phyloP scores from a whole-genome alignment of 2,113 vertebrate species.

The Callospermophilus lateralis region DNA sequence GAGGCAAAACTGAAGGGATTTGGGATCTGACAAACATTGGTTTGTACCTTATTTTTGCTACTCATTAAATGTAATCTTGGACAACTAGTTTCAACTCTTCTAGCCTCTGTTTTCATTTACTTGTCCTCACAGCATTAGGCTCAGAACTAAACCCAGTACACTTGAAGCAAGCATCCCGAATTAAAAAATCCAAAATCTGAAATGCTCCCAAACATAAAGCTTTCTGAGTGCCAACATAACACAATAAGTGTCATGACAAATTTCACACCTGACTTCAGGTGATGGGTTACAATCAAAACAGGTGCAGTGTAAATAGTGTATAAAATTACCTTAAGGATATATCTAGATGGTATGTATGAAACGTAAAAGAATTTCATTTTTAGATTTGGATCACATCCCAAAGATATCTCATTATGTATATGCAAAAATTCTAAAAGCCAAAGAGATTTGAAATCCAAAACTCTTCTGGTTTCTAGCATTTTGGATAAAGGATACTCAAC shows the following conservation, averaged over 20 bases:
- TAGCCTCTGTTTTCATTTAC: background rate
- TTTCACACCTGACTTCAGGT: background rate
- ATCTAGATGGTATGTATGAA: background rate
- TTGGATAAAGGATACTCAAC: background rate
- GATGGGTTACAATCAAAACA: background rate
- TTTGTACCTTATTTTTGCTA: background rate
- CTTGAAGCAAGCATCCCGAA: background rate
- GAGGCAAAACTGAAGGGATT: background rate
- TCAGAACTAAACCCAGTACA: background rate
- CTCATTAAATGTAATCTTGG: background rate
- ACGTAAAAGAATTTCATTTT: background rate
- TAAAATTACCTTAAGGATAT: background rate
- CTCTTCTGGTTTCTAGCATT: background rate
- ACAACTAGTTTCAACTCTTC: conserved; percentile 35
- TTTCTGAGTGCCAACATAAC: background rate
- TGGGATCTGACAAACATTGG: background rate
- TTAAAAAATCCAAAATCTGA: background rate
- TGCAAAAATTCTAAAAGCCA: background rate
- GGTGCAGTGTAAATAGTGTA: background rate
- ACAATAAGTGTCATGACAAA: background rate
- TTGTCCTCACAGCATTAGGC: background rate
- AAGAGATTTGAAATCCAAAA: background rate
- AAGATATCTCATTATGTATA: background rate
- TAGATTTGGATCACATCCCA: background rate
- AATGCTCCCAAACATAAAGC: background rate